Percentiles rank a stretch among this genome's conserved stretches.
These are phyloP conservation scores for Malurus cyaneus DNA, from an alignment of 2,113 vertebrate species.

Conservation along the genomic window DNA sequence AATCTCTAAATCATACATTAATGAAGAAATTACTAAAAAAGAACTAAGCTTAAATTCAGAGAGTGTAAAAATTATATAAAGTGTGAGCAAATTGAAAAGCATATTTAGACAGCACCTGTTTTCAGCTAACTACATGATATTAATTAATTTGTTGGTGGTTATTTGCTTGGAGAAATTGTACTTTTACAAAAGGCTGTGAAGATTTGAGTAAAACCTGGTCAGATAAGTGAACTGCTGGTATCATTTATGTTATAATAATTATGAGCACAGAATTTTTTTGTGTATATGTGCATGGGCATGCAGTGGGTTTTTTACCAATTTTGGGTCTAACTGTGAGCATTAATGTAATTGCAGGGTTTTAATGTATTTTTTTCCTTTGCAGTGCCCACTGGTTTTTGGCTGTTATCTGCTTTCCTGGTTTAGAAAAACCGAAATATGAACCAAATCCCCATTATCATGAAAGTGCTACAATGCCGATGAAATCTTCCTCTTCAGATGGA, in stretches of 20 bases:
- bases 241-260: neutral
- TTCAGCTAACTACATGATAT: neutral
- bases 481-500: slow-evolving; percentile 70
- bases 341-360: neutral
- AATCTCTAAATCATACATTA: neutral
- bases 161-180: neutral
- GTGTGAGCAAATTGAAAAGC: neutral
- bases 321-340: neutral
- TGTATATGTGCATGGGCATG: fast-evolving
- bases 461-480: slow-evolving; percentile 56
- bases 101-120: neutral
- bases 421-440: slow-evolving; percentile 81
- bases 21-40: neutral
- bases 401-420: slow-evolving; percentile 96
- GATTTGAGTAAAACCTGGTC: slow-evolving; percentile 3
- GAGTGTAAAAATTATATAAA: neutral
- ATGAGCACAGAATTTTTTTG: neutral
- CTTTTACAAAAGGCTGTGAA: neutral
- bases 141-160: neutral
- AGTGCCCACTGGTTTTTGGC: slow-evolving; percentile 99
- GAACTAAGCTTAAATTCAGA: neutral
- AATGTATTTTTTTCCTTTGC: slow-evolving; percentile 42
- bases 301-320: neutral
- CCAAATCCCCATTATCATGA: slow-evolving; percentile 83
- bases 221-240: neutral